phyloP scores from a whole-genome alignment of 2,113 vertebrate species.

The Tautogolabrus adspersus region DNA sequence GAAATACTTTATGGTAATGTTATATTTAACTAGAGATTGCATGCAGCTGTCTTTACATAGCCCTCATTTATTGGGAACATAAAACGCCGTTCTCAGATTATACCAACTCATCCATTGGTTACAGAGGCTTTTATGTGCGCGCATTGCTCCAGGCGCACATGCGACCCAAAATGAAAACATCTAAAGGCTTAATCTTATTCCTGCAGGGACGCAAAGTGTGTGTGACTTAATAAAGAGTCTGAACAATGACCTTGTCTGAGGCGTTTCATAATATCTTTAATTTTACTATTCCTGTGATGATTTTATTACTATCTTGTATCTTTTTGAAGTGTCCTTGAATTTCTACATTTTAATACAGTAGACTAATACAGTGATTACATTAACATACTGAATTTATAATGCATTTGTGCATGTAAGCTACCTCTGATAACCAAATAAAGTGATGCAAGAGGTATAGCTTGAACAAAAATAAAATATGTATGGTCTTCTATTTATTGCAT shows the following conservation, averaged over 20 bases:
- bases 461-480: background rate
- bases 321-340: slow-evolving; percentile 15
- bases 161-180: slow-evolving; percentile 8
- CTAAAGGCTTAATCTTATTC: background rate
- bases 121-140: background rate
- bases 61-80: background rate
- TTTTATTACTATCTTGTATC: too few relatives aligned
- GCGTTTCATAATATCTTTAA: background rate
- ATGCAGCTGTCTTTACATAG: slow-evolving; percentile 19
- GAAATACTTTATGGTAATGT: background rate
- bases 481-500: slow-evolving; percentile 5
- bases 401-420: background rate
- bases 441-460: background rate
- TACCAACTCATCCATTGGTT: background rate
- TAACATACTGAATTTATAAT: background rate
- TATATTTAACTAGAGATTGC: background rate
- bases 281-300: background rate
- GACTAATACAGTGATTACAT: background rate
- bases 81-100: background rate
- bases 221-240: slow-evolving; percentile 7
- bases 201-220: slow-evolving; percentile 9
- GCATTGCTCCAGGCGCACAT: background rate
- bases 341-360: background rate
- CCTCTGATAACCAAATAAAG: background rate
- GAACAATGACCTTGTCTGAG: background rate